phyloP scores from a whole-genome alignment of 2,888 invertebrate genomes.

The Chymomyza caudatula region DNA sequence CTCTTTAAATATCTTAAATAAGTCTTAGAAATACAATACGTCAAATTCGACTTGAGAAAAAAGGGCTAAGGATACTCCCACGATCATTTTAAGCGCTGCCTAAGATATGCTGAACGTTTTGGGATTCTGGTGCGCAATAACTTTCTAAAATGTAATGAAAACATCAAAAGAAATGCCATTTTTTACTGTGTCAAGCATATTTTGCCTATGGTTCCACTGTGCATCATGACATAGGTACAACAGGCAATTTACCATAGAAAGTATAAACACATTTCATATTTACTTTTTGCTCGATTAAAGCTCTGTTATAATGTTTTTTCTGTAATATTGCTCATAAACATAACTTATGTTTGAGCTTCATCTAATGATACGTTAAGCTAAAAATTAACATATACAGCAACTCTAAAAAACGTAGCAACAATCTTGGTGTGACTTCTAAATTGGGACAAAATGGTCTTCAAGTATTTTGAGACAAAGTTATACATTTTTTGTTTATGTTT shows the following conservation, averaged over 20 bases:
- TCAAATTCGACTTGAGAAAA: too few species aligned
- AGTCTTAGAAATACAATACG: too few species aligned
- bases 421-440: neutral
- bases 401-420: neutral
- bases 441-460: neutral
- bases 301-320: slow-evolving; percentile 17
- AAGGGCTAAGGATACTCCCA: too few species aligned
- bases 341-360: slow-evolving; percentile 21
- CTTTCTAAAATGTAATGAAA: too few species aligned
- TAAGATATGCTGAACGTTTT: too few species aligned
- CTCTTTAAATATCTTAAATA: too few species aligned
- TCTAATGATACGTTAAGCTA: slow-evolving; percentile 34
- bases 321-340: slow-evolving; percentile 24
- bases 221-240: neutral
- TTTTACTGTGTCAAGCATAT: neutral
- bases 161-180: neutral
- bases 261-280: slow-evolving; percentile 2
- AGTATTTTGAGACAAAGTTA: neutral
- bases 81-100: too few species aligned
- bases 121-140: too few species aligned
- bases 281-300: slow-evolving; percentile 15
- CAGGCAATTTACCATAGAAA: neutral
- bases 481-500: neutral
- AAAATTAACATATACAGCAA: slow-evolving; percentile 17
- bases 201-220: neutral